Evolutionary conservation across 2,888 invertebrate genomes (phyloP).

Genomic region (Athetis lepigone): DNA sequence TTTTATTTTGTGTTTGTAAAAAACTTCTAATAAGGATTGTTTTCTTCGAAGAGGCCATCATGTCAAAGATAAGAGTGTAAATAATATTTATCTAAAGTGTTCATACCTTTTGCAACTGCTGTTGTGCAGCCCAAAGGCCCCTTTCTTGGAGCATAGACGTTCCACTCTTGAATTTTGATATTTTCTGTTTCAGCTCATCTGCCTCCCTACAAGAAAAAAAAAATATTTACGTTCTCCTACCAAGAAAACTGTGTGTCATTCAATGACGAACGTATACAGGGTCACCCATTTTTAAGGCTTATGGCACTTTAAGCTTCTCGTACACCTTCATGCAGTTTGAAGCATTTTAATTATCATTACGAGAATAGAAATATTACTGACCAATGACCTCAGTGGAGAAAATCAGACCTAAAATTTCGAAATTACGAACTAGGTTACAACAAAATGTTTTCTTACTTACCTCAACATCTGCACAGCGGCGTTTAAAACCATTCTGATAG

Average conservation of each 20-base stretch:
- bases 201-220: slow-evolving; percentile 90
- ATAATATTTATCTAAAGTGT: neutral
- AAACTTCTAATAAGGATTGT: neutral
- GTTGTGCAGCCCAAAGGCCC: slow-evolving; percentile 84
- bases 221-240: neutral
- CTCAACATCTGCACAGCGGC: slow-evolving; percentile 94
- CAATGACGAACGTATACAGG: slow-evolving; percentile 41
- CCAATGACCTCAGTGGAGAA: slow-evolving; percentile 26
- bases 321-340: neutral
- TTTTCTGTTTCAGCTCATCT: slow-evolving; percentile 93
- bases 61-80: neutral
- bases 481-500: slow-evolving; percentile 93
- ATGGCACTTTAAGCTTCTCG: neutral
- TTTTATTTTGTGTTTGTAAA: too few relatives aligned
- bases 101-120: slow-evolving; percentile 86
- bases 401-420: slow-evolving; percentile 45
- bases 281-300: slow-evolving; percentile 17
- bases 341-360: neutral
- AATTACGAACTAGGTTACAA: slow-evolving; percentile 57
- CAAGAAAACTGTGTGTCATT: slow-evolving; percentile 47
- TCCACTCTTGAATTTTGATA: slow-evolving; percentile 91
- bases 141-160: slow-evolving; percentile 86
- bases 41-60: neutral
- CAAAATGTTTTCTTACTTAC: slow-evolving; percentile 82
- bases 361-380: slow-evolving; percentile 20